These are phyloP conservation scores for Conops quadrifasciatus DNA, from an alignment of 2,888 invertebrate species.

Conservation along the genomic window DNA sequence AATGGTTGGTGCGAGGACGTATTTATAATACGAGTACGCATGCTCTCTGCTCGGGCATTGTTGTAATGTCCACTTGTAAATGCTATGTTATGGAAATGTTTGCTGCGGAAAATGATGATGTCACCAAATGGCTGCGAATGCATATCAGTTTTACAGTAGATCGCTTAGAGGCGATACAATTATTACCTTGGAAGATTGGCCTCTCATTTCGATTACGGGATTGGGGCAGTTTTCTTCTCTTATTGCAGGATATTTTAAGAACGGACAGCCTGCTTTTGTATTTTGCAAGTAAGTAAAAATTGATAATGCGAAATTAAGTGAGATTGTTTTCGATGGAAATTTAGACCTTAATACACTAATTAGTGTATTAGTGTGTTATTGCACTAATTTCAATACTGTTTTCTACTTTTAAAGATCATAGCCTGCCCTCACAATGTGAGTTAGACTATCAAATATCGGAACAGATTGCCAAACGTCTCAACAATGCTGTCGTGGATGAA, in stretches of 20 bases:
- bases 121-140: conserved; percentile 68
- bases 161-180: conserved; percentile 65
- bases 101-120: conserved; percentile 67
- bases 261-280: conserved; percentile 68
- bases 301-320: neutral
- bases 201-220: conserved; percentile 65
- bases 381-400: neutral
- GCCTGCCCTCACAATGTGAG: conserved; percentile 64
- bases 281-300: conserved; percentile 63
- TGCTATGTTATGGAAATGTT: conserved; percentile 67
- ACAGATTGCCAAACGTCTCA: conserved; percentile 57
- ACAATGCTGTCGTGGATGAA: conserved; percentile 52
- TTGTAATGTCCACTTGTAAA: conserved; percentile 68
- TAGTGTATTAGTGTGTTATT: neutral
- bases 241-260: conserved; percentile 68
- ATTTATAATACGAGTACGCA: conserved; percentile 64
- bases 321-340: neutral
- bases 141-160: conserved; percentile 66
- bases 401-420: conserved; percentile 61
- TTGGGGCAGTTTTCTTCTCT: conserved; percentile 59
- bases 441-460: conserved; percentile 61
- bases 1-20: conserved; percentile 67
- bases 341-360: neutral
- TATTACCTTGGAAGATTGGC: conserved; percentile 70
- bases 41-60: conserved; percentile 63